Base-by-base conservation (phyloP, 2,797 vertebrate species). In the Cetoscarus ocellatus region DNA sequence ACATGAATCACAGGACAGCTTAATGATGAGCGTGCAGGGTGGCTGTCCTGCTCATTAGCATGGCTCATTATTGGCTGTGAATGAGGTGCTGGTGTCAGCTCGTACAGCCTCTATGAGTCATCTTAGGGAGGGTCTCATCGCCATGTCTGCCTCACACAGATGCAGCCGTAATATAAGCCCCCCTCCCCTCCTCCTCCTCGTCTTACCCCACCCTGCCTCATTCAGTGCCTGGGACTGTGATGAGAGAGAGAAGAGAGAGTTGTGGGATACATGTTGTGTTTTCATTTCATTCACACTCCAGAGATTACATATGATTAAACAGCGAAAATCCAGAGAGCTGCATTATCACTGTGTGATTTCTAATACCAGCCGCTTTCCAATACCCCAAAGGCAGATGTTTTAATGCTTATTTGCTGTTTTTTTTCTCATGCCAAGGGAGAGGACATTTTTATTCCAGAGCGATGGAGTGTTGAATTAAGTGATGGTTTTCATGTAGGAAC, bases 41-140 rank as follows among this genome's bases (percentile, higher is more conserved):
- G 90, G 89, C 87, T 89, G 92, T 93, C 88, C 88, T 67, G 82
- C 91, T 94, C 92, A 94, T 94, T 94, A 94, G 90, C 92, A 92
- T 93, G 90, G 82, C 92, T 93, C 92, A 92, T 94, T 94, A 93
- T 93, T 91, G 89, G 85, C 91, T 91, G 91, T 88, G 90, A 94
- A 94, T 93, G 92, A 93, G 92, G 89, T 93, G 92, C 83, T 82
- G 90, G 91, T 94, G 92, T 93, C 91, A 91, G 92, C 90, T 88
- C 84, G 85, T 85, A 71, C 90, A 87, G 81, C 83, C 78, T 54
- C 34, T 83, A 89, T 93, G 92, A 95, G 84, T 95, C 93, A 93
- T 90, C 82, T 77, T 45, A 80, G 86, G 84, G 87, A 92, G 86
- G 80, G 87, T 87, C 88, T 84, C 85, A 85, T 75, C 67, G 67